A percentile compares a stretch with the other conserved stretches of the same genome.
These are phyloP conservation scores for Apodemus speciosus DNA, from an alignment of 2,113 vertebrate species.

Conservation along the genomic window DNA sequence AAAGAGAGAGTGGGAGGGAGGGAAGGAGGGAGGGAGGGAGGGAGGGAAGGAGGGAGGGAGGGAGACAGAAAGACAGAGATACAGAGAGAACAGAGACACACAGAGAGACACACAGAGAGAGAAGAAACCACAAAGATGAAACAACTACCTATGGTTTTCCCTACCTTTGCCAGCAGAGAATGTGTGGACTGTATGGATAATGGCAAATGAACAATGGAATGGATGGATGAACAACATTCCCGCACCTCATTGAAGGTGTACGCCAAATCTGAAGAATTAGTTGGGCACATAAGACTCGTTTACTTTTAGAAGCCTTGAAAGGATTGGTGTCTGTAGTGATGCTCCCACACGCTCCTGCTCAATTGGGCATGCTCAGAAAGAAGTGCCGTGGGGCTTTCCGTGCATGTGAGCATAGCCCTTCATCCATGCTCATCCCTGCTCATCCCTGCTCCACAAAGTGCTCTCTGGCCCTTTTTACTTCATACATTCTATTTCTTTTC, in stretches of 20 bases:
- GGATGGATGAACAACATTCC: too few relatives aligned
- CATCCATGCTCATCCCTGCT: rapidly evolving
- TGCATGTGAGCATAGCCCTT: rapidly evolving
- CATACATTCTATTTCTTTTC: neutral
- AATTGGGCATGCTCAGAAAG: neutral
- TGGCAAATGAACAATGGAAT: too few relatives aligned
- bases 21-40: rapidly evolving
- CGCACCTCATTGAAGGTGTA: neutral
- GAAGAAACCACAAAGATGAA: neutral
- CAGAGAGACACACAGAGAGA: neutral
- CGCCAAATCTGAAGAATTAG: rapidly evolving
- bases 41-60: neutral
- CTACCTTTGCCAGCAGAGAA: rapidly evolving
- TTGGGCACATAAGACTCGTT: rapidly evolving
- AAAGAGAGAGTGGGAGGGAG: too few relatives aligned
- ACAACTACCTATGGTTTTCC: rapidly evolving
- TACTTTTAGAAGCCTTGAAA: too few relatives aligned
- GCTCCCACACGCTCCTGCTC: neutral
- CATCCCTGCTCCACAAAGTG: rapidly evolving
- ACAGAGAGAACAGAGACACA: too few relatives aligned
- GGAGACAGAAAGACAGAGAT: neutral
- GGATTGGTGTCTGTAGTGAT: too few relatives aligned
- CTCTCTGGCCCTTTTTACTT: neutral
- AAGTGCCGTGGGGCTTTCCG: rapidly evolving
- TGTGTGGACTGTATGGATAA: rapidly evolving